Evolutionary conservation across 2,797 vertebrate species (phyloP).

Genomic region (Mycteria americana): DNA sequence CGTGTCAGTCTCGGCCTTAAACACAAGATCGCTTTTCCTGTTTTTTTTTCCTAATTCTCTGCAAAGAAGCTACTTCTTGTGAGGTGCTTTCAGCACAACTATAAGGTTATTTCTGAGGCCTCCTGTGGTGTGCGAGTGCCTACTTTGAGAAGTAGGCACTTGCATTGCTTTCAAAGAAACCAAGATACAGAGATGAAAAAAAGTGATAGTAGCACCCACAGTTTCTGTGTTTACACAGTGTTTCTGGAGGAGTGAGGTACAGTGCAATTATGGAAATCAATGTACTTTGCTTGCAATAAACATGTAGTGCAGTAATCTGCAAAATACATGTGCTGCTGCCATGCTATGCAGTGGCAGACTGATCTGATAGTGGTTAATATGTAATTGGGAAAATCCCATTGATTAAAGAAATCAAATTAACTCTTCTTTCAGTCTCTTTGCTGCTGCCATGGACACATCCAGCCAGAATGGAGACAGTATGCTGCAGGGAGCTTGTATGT

Average conservation of each 20-base stretch:
- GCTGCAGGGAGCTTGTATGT: neutral
- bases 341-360: neutral
- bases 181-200: neutral
- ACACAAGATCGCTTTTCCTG: fast-evolving
- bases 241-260: neutral
- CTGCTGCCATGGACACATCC: neutral
- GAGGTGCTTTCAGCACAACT: neutral
- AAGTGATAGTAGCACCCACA: neutral
- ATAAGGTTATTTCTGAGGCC: neutral
- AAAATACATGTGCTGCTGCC: neutral
- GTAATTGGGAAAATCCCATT: conserved; percentile 35
- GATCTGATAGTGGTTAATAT: neutral
- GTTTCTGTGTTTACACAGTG: neutral
- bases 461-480: neutral
- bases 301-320: neutral
- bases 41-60: neutral
- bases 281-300: neutral
- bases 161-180: neutral
- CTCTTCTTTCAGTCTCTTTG: neutral
- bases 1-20: neutral
- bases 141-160: neutral
- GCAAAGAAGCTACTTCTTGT: neutral
- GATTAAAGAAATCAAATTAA: conserved; percentile 21
- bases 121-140: neutral
- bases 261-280: neutral